Evolutionary conservation across 2,888 invertebrate genomes (phyloP).

Genomic region (Hypomecis punctinalis): DNA sequence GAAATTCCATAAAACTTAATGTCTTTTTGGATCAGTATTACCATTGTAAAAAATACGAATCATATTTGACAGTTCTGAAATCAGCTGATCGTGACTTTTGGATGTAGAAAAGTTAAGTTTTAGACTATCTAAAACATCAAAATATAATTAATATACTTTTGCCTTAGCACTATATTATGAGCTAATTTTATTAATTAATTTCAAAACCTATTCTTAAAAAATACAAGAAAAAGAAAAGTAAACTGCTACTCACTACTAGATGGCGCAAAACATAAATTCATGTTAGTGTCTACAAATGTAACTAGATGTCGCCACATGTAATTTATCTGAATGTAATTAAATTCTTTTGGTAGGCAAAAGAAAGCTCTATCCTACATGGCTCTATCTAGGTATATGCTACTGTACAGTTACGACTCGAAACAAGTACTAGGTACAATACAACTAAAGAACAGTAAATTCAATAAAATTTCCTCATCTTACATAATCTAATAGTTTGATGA

Average conservation of each 20-base stretch:
- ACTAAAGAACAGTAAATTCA: too few relatives aligned
- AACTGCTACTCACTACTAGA: conserved; percentile 47
- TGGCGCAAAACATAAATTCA: conserved; percentile 33
- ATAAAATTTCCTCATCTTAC: too few relatives aligned
- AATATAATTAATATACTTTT: too few relatives aligned
- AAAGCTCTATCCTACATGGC: too few relatives aligned
- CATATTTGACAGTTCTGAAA: conserved; percentile 37
- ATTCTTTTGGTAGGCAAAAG: too few relatives aligned
- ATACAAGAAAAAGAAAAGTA: too few relatives aligned
- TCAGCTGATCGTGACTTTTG: conserved; percentile 45
- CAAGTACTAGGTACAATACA: too few relatives aligned
- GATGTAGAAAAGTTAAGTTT: neutral
- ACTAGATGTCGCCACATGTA: conserved; percentile 35
- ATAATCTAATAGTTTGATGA: too few relatives aligned
- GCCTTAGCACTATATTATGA: too few relatives aligned
- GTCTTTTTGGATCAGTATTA: conserved; percentile 52
- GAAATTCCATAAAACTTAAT: conserved; percentile 58
- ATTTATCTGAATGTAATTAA: neutral
- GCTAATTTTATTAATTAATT: neutral
- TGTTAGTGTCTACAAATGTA: neutral
- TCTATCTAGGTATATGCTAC: too few relatives aligned
- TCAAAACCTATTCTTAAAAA: neutral
- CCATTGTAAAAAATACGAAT: conserved; percentile 49
- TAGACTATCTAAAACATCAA: too few relatives aligned
- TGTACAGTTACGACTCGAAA: too few relatives aligned